Evolutionary conservation across 1,140 invertebrate genomes (phyloP), one percentile per base, ranked within the genome.

Genomic region (Aphidius gifuensis): DNA sequence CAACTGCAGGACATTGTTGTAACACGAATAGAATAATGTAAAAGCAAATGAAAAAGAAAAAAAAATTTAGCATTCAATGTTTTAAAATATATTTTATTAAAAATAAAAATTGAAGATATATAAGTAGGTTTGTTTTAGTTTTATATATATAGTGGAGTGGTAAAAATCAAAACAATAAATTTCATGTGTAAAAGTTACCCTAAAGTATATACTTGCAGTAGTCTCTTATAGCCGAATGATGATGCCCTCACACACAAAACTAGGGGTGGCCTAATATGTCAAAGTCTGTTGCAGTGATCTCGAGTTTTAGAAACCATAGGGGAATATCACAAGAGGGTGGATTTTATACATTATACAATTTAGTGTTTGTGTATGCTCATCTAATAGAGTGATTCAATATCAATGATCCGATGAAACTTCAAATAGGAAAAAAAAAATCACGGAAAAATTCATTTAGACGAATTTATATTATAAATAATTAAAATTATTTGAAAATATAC

Each of bases 361-460:
- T 32, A 32, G 23, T 32, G 4, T 32, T 32, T 62, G 62, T 66
- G 71, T 66, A 71, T 64, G 65, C 65, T 66, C 72, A 74, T 62
- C 74, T 79, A 79, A 80, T 80, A 75, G 76, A 77, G 65, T 74
- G 76, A 79, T 79, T 79, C 71, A 80, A 80, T 79, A 77, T 70
- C 68, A 67, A 70, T 72, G 74, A 80, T 79, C 77, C 68, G 76
- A 79, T 80, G 75, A 77, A 76, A 71, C 56, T 44, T 42, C 9
- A 57, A 51, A 32, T 38, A 40, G 40, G 8, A 38, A 38, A 49
- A 44, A 40, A 11, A 44, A 44, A 8, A 8, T 44, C 43, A 9
- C 43, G 53, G 9, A 43, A 43, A 55, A 7, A 55, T 11, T n/a
- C 6, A 44, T 6, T 38, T 9, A 55, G 11, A 55, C 38, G 43